These are phyloP conservation scores for Macrophya annulata DNA, from an alignment of 2,888 invertebrate genomes.

Conservation along the genomic window DNA sequence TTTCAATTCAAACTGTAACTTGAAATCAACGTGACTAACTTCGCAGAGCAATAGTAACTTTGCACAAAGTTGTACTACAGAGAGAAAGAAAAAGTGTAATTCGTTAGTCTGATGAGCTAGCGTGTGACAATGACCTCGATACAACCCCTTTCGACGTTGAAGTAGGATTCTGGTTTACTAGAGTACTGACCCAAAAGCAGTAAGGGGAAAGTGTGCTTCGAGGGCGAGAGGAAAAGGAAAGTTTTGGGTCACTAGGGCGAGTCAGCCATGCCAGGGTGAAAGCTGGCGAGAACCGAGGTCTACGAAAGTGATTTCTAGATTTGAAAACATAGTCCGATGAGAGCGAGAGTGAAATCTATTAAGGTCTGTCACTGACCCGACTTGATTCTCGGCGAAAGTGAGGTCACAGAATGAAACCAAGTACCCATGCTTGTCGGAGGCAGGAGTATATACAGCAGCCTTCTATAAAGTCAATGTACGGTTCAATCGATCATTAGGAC, in stretches of 20 bases:
- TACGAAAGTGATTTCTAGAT: constrained; percentile 64
- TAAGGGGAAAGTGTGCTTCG: constrained; percentile 64
- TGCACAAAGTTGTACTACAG: neutral
- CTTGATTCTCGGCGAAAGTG: constrained; percentile 39
- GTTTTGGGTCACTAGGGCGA: constrained; percentile 67
- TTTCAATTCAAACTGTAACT: neutral
- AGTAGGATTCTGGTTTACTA: constrained; percentile 54
- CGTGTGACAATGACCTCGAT: constrained; percentile 28
- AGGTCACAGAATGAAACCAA: neutral
- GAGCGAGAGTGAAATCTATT: constrained; percentile 62
- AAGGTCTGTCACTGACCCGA: constrained; percentile 57
- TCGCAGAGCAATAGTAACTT: neutral
- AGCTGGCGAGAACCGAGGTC: constrained; percentile 56
- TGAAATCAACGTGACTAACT: neutral
- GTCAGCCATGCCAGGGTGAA: constrained; percentile 50
- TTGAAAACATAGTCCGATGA: constrained; percentile 59
- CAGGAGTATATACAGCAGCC: neutral
- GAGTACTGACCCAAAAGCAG: constrained; percentile 55
- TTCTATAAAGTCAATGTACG: neutral
- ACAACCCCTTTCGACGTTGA: neutral
- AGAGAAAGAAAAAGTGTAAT: neutral
- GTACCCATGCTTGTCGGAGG: neutral
- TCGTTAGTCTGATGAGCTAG: neutral
- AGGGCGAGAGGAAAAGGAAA: constrained; percentile 60
- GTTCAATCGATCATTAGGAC: neutral